Conservation (phyloP, 1,140 invertebrate species). For the Brachionus paranguensis region DNA sequence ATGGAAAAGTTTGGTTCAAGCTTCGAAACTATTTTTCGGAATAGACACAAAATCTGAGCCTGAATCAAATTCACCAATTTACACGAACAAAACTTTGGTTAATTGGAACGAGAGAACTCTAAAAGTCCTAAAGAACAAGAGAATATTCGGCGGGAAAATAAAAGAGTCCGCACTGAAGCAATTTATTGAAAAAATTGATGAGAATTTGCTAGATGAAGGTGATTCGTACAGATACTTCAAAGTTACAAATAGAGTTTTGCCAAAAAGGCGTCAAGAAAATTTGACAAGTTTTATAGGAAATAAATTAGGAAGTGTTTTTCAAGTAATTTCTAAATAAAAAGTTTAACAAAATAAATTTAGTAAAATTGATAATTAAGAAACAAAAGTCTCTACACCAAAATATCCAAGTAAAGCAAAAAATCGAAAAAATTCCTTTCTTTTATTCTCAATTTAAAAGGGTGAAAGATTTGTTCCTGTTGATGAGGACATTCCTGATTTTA, state of each 20-base stretch:
- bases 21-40: background rate
- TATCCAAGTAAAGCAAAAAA: background rate
- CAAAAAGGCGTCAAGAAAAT: background rate
- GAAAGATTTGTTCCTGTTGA: background rate
- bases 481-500: background rate
- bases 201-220: background rate
- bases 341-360: background rate
- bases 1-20: background rate
- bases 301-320: background rate
- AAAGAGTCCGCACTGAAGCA: background rate
- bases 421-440: too few relatives aligned
- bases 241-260: background rate
- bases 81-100: background rate
- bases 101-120: conserved; percentile 36
- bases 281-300: background rate
- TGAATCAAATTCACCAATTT: background rate
- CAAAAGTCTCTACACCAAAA: background rate
- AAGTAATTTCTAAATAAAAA: background rate
- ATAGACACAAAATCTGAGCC: background rate
- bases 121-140: background rate
- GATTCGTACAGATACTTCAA: background rate
- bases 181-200: background rate
- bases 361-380: background rate
- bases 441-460: background rate
- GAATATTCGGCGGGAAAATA: conserved; percentile 21